A percentile compares a stretch with the other conserved stretches of the same genome.
These are phyloP conservation scores for Drosophila oshimai DNA, from an alignment of 1,140 invertebrate genomes.

Conservation along the genomic window DNA sequence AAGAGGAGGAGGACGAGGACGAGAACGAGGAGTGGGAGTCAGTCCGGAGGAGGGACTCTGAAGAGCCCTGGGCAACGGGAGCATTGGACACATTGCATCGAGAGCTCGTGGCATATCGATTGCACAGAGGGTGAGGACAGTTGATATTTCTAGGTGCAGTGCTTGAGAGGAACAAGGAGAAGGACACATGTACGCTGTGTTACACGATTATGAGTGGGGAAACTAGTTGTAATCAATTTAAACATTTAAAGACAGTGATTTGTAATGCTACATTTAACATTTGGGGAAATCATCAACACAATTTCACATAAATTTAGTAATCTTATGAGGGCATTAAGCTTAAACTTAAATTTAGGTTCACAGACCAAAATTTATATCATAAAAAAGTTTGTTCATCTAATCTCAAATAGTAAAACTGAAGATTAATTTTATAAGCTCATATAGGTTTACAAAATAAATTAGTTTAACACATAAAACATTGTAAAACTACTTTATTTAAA, in stretches of 20 bases:
- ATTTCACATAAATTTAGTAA: no score
- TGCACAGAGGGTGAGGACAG: slow-evolving; percentile 13
- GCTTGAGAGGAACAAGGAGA: not conserved
- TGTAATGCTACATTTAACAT: not conserved
- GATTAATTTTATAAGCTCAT: no score
- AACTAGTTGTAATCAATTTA: no score
- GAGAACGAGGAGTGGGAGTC: not conserved
- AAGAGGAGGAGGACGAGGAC: not conserved
- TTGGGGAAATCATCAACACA: no score
- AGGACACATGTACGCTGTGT: slow-evolving; percentile 18
- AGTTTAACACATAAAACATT: no score
- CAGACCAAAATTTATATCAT: no score
- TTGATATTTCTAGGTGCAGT: slow-evolving; percentile 29
- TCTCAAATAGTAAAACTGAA: no score
- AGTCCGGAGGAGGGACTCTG: slow-evolving; percentile 3
- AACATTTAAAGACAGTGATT: not conserved
- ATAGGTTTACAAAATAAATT: no score
- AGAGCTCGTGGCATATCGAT: slow-evolving; percentile 36
- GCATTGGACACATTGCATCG: slow-evolving; percentile 49
- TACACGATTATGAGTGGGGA: slow-evolving; percentile 9
- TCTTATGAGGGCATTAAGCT: no score
- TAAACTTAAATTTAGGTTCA: no score
- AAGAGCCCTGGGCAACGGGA: slow-evolving; percentile 13
- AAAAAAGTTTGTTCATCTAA: no score
- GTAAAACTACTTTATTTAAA: no score